A percentile compares a stretch with the other conserved stretches of the same genome.
Evolutionary conservation across 2,797 vertebrate genomes (phyloP).

Genomic region (Antennarius maculatus): DNA sequence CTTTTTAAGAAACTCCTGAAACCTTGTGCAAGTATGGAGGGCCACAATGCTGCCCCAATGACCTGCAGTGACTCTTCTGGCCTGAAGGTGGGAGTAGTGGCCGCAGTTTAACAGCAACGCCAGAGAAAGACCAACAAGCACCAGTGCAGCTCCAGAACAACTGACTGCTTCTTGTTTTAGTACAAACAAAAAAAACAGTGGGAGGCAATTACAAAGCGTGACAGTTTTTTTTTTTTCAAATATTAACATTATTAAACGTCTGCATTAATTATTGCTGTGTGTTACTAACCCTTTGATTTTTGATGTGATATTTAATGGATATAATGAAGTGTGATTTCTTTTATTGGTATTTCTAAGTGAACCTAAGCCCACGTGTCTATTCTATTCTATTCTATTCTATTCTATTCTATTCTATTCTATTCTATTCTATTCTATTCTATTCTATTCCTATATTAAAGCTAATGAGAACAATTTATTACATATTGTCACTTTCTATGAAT

Average conservation of each 20-base stretch:
- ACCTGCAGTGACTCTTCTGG: constrained; percentile 44
- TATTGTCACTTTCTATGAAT: constrained; percentile 56
- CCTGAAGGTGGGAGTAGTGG: constrained; percentile 92
- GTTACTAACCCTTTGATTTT: neutral
- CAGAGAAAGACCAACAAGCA: constrained; percentile 46
- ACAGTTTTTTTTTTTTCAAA: neutral
- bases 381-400: constrained; percentile 12
- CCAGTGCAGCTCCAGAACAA: constrained; percentile 21
- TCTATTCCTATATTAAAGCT: neutral
- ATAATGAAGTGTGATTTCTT: neutral
- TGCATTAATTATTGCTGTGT: neutral
- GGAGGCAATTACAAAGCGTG: constrained; percentile 5
- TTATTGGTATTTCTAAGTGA: neutral
- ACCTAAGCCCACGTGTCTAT: neutral
- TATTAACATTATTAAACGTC: neutral
- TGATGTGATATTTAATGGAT: neutral
- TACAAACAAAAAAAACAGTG: constrained; percentile 32
- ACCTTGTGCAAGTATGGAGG: constrained; percentile 9
- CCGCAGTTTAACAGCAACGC: constrained; percentile 74
- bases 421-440: constrained; percentile 1
- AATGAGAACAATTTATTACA: constrained; percentile 63
- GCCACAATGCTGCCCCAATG: constrained; percentile 51
- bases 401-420: constrained; percentile 6
- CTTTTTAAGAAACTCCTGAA: too few relatives aligned
- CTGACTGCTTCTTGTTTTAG: constrained; percentile 40